phyloP scores from a whole-genome alignment of 2,888 invertebrate genomes.

The Tachystola acroxantha region DNA sequence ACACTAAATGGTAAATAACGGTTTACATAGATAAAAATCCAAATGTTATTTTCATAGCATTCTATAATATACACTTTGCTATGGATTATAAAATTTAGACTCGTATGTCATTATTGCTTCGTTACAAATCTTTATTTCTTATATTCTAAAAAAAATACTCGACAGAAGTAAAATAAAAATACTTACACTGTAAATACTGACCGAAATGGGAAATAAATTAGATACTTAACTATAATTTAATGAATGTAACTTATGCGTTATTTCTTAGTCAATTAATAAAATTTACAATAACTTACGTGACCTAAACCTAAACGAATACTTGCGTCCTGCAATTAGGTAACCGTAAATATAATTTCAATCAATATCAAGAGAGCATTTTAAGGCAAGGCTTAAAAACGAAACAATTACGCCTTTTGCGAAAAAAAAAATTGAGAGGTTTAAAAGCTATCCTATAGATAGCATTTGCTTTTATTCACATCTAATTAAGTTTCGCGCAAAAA shows the following conservation, averaged over 20 bases:
- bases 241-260: conserved; percentile 44
- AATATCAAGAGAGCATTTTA: conserved; percentile 72
- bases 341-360: conserved; percentile 72
- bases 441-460: no score
- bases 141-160: conserved; percentile 49
- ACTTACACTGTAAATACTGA: conserved; percentile 76
- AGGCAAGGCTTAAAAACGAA: conserved; percentile 60
- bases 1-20: conserved; percentile 4
- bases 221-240: conserved; percentile 61
- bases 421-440: no score
- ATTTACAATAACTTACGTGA: conserved; percentile 62
- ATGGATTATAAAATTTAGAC: conserved; percentile 14
- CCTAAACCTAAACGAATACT: conserved; percentile 71
- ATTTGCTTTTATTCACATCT: no score
- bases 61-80: conserved; percentile 8
- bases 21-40: neutral
- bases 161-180: conserved; percentile 56
- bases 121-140: conserved; percentile 41
- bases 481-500: no score
- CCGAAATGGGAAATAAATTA: conserved; percentile 76
- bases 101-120: conserved; percentile 55
- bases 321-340: conserved; percentile 73
- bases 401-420: no score
- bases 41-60: conserved; percentile 1
- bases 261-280: conserved; percentile 55